Evolutionary conservation across 2,797 vertebrate genomes (phyloP).

Genomic region (Poeciliopsis infans): DNA sequence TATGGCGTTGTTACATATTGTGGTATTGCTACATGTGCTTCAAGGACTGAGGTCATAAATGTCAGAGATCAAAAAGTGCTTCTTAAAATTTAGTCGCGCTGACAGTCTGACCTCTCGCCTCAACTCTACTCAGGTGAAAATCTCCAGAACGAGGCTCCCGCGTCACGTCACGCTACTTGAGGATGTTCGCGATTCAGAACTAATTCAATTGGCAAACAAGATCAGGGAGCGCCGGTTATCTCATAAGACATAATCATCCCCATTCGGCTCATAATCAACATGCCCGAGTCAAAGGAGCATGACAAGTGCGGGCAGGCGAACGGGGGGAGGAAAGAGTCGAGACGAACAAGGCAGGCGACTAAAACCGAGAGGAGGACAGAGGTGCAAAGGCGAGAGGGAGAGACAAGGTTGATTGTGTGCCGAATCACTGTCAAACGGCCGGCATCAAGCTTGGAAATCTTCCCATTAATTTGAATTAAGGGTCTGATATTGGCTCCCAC

Average conservation of each 20-base stretch:
- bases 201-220: constrained; percentile 63
- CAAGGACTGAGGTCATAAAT: background rate
- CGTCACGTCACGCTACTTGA: constrained; percentile 17
- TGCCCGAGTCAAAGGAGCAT: constrained; percentile 42
- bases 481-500: constrained; percentile 49
- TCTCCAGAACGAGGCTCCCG: constrained; percentile 6
- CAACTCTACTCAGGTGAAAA: background rate
- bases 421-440: constrained; percentile 61
- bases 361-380: constrained; percentile 44
- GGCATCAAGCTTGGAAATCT: constrained; percentile 80
- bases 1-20: too few relatives aligned
- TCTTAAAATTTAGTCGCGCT: background rate
- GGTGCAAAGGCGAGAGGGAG: constrained; percentile 43
- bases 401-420: constrained; percentile 78
- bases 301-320: constrained; percentile 38
- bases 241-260: constrained; percentile 61
- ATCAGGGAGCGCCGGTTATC: constrained; percentile 49
- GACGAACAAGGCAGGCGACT: constrained; percentile 10
- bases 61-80: background rate
- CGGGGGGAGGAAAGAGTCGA: constrained; percentile 22
- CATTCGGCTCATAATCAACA: constrained; percentile 68
- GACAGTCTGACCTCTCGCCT: background rate
- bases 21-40: too few relatives aligned
- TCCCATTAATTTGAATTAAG: constrained; percentile 77
- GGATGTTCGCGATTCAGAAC: constrained; percentile 31